Percentiles rank a stretch among this genome's conserved stretches.
These are phyloP conservation scores for Kryptolebias ocellatus DNA, from an alignment of 2,797 vertebrate genomes.

Conservation along the genomic window DNA sequence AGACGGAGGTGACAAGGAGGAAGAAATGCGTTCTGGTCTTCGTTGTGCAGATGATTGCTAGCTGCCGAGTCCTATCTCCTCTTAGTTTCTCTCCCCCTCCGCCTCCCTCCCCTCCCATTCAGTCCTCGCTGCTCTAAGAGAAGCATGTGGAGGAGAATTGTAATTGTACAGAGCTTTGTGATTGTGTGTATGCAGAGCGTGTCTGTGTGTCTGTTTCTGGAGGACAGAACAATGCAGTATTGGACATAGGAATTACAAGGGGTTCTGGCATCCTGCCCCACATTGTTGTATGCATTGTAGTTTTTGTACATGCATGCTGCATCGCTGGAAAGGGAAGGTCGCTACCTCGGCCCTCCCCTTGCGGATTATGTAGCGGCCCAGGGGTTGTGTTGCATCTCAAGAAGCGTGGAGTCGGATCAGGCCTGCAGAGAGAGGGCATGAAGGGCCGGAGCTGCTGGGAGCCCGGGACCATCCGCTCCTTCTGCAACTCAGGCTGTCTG, in stretches of 20 bases:
- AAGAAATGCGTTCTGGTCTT: slow-evolving; percentile 84
- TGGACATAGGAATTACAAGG: slow-evolving; percentile 47
- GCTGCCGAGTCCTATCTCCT: slow-evolving; percentile 70
- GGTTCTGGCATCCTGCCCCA: slow-evolving; percentile 37
- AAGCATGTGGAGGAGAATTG: slow-evolving; percentile 80
- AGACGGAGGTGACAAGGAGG: slow-evolving; percentile 14
- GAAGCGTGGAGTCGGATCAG: slow-evolving; percentile 64
- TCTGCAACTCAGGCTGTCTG: slow-evolving; percentile 94
- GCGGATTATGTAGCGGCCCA: slow-evolving; percentile 79
- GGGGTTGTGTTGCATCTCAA: slow-evolving; percentile 65
- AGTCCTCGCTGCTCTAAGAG: slow-evolving; percentile 73
- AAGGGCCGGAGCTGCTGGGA: slow-evolving; percentile 97
- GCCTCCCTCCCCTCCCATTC: slow-evolving; percentile 44
- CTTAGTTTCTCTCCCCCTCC: slow-evolving; percentile 56
- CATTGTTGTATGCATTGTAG: slow-evolving; percentile 40
- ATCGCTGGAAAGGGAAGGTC: slow-evolving; percentile 76
- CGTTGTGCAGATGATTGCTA: slow-evolving; percentile 72
- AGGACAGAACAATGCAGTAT: slow-evolving; percentile 38
- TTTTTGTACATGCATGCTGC: slow-evolving; percentile 58
- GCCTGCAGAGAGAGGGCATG: slow-evolving; percentile 85
- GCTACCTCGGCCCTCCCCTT: slow-evolving; percentile 51
- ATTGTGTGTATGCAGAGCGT: slow-evolving; percentile 45
- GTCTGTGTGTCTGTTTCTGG: slow-evolving; percentile 39
- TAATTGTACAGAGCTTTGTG: slow-evolving; percentile 69
- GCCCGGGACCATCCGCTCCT: slow-evolving; percentile 86